Conservation (phyloP, 2,888 invertebrate species). For the Caenorhabditis imperialis region DNA sequence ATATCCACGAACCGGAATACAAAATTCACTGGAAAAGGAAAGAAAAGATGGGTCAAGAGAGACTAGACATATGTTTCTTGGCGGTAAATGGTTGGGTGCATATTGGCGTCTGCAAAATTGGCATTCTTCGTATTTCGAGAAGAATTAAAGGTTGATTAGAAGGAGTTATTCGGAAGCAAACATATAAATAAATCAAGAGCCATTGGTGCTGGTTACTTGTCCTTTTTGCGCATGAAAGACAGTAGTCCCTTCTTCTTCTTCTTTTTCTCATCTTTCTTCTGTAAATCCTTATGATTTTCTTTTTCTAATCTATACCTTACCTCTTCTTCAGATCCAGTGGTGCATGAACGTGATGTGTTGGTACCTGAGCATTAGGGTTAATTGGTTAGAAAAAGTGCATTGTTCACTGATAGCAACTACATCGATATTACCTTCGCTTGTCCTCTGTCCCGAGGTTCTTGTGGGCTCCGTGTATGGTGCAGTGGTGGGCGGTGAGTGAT, state of each 20-base stretch:
- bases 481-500: slow-evolving; percentile 24
- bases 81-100: slow-evolving; percentile 30
- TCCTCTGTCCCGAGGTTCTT: slow-evolving; percentile 4
- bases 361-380: slow-evolving; percentile 20
- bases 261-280: slow-evolving; percentile 42
- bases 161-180: neutral
- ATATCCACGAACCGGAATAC: slow-evolving; percentile 44
- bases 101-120: slow-evolving; percentile 30
- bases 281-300: neutral
- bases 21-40: slow-evolving; percentile 44
- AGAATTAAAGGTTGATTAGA: slow-evolving; percentile 2
- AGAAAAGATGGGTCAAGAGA: slow-evolving; percentile 16
- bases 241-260: slow-evolving; percentile 63
- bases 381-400: neutral
- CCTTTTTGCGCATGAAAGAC: slow-evolving; percentile 58
- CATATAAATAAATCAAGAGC: too few relatives aligned
- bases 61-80: slow-evolving; percentile 48
- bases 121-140: too few relatives aligned
- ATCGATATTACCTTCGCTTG: slow-evolving; percentile 38
- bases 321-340: slow-evolving; percentile 42
- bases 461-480: slow-evolving; percentile 6
- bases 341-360: slow-evolving; percentile 40
- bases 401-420: slow-evolving; percentile 1
- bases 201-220: slow-evolving; percentile 30
- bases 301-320: slow-evolving; percentile 15